Base-by-base conservation (phyloP, 2,113 vertebrate species). In the Tenrec ecaudatus region DNA sequence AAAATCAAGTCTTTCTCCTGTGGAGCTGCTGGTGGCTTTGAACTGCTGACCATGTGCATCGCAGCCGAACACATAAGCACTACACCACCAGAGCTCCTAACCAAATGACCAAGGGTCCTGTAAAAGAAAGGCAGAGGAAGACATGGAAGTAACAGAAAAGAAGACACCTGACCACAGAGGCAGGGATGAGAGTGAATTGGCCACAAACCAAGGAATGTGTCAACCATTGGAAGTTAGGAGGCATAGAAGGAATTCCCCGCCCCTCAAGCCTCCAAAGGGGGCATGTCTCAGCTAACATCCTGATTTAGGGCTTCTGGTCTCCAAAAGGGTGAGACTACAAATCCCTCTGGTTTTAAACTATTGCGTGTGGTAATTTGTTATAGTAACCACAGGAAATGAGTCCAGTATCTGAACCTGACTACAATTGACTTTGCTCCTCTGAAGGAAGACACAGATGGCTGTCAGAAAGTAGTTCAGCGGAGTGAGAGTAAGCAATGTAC, bases 391-490 rank as follows among this genome's bases (percentile, higher is more conserved):
- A 86, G 57, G 33, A 81, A 86, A 60, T 43, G 62, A 36, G 68
- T 60, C 36, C 68, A 87, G 82, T 53, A 87, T 82, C 25, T 71
- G 60, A 87, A 38, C 68, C 36, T 71, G 88, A 60, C 47, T 78
- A 43, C 29, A 68, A 22, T 78, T 47, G 36, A 69, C 47, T 91
- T 81, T 91, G 19, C 19, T 77, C 47, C 69, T 29, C 47, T 71
- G 36, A 83, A 82, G 69, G 23, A 86, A 68, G 60, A 69, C 11
- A 71, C 5, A 43, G 75, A 22, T 60, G 33, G 69, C 25, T 68
- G 69, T 78, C 17, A 78, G 84, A 47, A 88, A 78, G 88, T 23
- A 77, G 22, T 89, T 88, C 22, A 60, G 29, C 43, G 89, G 60
- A n/a, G 36, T 2, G 3, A 31, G 53, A 27, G 19, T 89, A 93